Evolutionary conservation across 2,888 invertebrate species (phyloP).

Genomic region (Pandemis heparana): DNA sequence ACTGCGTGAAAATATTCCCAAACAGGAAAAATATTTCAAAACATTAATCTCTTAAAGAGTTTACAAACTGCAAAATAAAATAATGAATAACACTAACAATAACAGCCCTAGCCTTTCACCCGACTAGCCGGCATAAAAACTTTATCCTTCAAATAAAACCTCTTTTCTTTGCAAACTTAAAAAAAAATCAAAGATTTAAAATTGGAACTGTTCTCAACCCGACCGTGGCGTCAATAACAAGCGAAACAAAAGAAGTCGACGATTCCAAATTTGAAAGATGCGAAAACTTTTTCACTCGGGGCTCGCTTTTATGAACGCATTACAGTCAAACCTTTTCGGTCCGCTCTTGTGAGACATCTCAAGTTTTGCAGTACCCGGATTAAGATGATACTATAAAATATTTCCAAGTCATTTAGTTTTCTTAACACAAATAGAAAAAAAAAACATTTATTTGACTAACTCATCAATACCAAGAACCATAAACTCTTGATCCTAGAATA

Average conservation of each 20-base stretch:
- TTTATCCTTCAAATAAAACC: slow-evolving; percentile 6
- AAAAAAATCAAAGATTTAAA: slow-evolving; percentile 21
- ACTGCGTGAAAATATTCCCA: neutral
- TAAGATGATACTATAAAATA: slow-evolving; percentile 35
- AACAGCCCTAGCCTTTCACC: slow-evolving; percentile 3
- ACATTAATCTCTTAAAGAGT: slow-evolving; percentile 2
- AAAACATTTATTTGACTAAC: too few species aligned
- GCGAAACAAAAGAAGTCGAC: slow-evolving; percentile 39
- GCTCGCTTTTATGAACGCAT: slow-evolving; percentile 65
- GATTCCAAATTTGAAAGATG: slow-evolving; percentile 63
- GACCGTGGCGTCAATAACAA: slow-evolving; percentile 35
- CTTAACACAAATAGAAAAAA: neutral
- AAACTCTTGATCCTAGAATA: too few species aligned
- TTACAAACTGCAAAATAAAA: slow-evolving; percentile 10
- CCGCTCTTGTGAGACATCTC: slow-evolving; percentile 46
- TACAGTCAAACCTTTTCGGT: slow-evolving; percentile 68
- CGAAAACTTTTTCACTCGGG: slow-evolving; percentile 65
- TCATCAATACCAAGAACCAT: neutral
- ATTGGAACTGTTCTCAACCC: slow-evolving; percentile 25
- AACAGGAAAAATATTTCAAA: neutral
- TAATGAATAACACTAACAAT: slow-evolving; percentile 21
- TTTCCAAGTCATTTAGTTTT: slow-evolving; percentile 16
- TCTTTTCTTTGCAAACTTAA: slow-evolving; percentile 12
- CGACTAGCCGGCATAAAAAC: slow-evolving; percentile 22
- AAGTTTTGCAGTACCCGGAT: slow-evolving; percentile 39